Evolutionary conservation across 1,140 invertebrate species (phyloP), one percentile per base, ranked within the genome.

Genomic region (Scaptomyza graminum): DNA sequence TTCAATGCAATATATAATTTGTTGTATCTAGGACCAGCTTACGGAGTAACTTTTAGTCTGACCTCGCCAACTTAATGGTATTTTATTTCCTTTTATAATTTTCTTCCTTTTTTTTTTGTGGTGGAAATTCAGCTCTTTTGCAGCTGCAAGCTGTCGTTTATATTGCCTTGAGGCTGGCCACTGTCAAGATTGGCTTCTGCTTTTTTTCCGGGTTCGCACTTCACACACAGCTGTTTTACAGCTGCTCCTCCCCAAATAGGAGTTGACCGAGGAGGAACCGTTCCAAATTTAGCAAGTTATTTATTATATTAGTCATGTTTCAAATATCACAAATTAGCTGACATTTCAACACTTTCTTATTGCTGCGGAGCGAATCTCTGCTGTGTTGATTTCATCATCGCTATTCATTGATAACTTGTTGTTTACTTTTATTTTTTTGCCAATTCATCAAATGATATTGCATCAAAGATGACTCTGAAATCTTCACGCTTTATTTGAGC

Each of bases 101-200:
- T 59, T 56, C 18, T 22, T 22, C 18, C 2, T 46, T 8, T 37
- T 43, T 44, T 18, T n/a, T 3, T 13, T 25, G 8, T 41, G 4
- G 8, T 31, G 7, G 7, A 31, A 1, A 31, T 57, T 57, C 47
- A 43, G 13, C 37, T 37, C 31, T 65, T 52, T 52, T 52, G 55
- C 69, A 72, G 69, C 63, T 66, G 69, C 54, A 11, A 66, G 56
- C n/a, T 60, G 63, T 11, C 41, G 41, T 60, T 59, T 65, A 60
- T 67, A 67, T 61, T 47, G 55, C 56, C 31, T 1, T 34, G 22
- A 51, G 55, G 34, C 55, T 60, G 50, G 15, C 22, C 16, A n/a
- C 11, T 43, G 18, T 31, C n/a, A 12, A 12, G 18, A 9, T 55
- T 47, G 28, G 11, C 31, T 60, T 39, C n/a, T 47, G n/a, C 18